A percentile compares a stretch with the other conserved stretches of the same genome.
Evolutionary conservation across 2,797 vertebrate genomes (phyloP).

Genomic region (Esox masquinongy): DNA sequence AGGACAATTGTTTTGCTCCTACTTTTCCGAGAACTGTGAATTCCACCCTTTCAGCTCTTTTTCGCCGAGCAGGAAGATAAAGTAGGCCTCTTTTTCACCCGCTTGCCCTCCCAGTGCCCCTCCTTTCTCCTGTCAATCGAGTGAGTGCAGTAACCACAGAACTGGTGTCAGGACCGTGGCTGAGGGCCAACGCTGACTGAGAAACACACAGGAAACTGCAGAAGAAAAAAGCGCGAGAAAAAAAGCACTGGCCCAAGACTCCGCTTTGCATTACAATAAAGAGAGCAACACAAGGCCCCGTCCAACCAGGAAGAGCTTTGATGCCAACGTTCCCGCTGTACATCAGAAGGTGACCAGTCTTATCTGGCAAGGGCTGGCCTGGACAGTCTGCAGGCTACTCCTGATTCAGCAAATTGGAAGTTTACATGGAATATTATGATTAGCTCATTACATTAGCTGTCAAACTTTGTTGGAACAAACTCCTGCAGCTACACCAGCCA

Average conservation of each 20-base stretch:
- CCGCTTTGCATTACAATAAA: background rate
- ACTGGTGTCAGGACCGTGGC: slow-evolving; percentile 4
- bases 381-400: background rate
- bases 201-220: slow-evolving; percentile 7
- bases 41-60: background rate
- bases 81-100: background rate
- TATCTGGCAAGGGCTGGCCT: background rate
- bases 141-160: slow-evolving; percentile 11
- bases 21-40: background rate
- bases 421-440: background rate
- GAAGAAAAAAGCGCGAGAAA: background rate
- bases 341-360: background rate
- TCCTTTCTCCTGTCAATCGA: background rate
- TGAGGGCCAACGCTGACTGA: background rate
- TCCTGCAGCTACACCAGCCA: background rate
- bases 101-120: background rate
- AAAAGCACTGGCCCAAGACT: background rate
- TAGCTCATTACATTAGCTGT: background rate
- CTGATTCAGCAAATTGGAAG: background rate
- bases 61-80: background rate
- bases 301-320: background rate
- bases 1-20: background rate
- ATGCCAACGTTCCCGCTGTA: background rate
- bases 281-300: background rate
- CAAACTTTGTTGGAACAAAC: background rate